Conservation (phyloP, 2,888 invertebrate species). For the Deilephila elpenor region DNA sequence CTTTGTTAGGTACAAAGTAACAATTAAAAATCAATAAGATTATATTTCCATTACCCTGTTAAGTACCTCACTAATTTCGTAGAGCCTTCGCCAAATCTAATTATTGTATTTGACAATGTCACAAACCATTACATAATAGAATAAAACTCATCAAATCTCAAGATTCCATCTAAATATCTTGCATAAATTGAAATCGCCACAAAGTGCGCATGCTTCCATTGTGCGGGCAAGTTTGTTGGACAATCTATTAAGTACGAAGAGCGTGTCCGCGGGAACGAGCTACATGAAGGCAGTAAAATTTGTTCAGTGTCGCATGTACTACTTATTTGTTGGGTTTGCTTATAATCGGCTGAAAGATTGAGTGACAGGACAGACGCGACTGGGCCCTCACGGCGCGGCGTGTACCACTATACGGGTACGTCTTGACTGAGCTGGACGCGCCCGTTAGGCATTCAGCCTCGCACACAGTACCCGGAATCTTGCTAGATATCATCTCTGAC, state of each 20-base stretch:
- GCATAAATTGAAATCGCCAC: constrained; percentile 7
- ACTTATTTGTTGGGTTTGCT: constrained; percentile 61
- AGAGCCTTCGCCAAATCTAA: too few relatives aligned
- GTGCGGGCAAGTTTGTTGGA: constrained; percentile 12
- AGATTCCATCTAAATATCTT: constrained; percentile 5
- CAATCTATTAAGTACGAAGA: background rate
- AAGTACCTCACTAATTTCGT: too few relatives aligned
- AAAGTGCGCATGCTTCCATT: background rate
- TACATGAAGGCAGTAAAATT: constrained; percentile 51
- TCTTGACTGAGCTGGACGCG: constrained; percentile 57
- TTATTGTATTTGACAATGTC: background rate
- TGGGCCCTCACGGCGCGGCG: constrained; percentile 56
- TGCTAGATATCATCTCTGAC: constrained; percentile 73
- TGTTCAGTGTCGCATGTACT: constrained; percentile 57
- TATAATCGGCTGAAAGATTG: constrained; percentile 68
- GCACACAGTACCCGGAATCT: constrained; percentile 70
- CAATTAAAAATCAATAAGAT: too few relatives aligned
- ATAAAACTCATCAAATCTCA: background rate
- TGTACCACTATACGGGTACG: constrained; percentile 48
- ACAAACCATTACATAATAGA: background rate
- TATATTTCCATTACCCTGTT: too few relatives aligned
- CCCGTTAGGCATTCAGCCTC: constrained; percentile 78
- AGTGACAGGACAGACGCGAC: constrained; percentile 68
- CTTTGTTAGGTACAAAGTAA: too few relatives aligned
- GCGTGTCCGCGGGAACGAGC: background rate